phyloP scores from a whole-genome alignment of 2,888 invertebrate genomes.

The Drosophila mimica region DNA sequence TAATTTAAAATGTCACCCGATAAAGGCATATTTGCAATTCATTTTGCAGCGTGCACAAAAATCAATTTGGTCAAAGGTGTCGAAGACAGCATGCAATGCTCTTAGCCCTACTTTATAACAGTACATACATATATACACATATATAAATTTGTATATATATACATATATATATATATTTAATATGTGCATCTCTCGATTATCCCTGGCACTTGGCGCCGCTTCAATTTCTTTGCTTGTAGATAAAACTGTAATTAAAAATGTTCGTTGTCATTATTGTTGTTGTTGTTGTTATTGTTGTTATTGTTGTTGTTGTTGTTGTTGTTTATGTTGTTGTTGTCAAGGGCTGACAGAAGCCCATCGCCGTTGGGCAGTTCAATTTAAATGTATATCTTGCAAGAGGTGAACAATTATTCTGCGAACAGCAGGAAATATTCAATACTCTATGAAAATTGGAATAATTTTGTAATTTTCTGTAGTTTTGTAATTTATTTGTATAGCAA shows the following conservation, averaged over 20 bases:
- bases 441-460: background rate
- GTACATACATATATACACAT: background rate
- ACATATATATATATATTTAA: background rate
- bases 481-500: background rate
- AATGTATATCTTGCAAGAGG: constrained; percentile 47
- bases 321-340: constrained; percentile 1
- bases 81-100: constrained; percentile 41
- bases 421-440: background rate
- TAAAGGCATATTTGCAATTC: constrained; percentile 69
- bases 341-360: constrained; percentile 21
- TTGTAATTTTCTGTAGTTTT: background rate
- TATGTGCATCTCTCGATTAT: constrained; percentile 20
- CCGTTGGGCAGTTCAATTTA: constrained; percentile 48
- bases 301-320: background rate
- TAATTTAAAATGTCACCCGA: constrained; percentile 21
- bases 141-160: constrained; percentile 4
- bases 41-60: constrained; percentile 51
- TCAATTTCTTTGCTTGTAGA: constrained; percentile 43
- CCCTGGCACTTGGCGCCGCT: constrained; percentile 38
- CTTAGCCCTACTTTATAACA: constrained; percentile 7
- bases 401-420: background rate
- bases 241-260: constrained; percentile 76
- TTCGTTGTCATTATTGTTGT: constrained; percentile 20
- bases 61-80: constrained; percentile 74
- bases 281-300: background rate